Conservation (phyloP, 1,140 invertebrate genomes). For the Tetragnatha versicolor region DNA sequence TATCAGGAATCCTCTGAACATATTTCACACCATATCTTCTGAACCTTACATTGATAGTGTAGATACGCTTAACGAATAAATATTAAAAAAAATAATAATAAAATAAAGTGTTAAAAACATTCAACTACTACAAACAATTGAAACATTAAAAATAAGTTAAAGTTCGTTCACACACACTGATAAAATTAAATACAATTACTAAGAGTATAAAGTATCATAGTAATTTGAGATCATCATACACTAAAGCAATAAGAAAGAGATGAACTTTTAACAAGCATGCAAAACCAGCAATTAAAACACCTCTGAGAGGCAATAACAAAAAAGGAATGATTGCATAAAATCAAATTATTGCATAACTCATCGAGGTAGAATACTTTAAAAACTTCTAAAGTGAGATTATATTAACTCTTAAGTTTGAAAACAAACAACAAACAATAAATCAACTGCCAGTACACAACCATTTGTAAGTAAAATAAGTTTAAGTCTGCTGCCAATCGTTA, state of each 20-base stretch:
- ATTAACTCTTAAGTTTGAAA: constrained; percentile 34
- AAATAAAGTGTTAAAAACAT: constrained; percentile 45
- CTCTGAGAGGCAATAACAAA: constrained; percentile 14
- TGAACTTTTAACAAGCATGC: constrained; percentile 25
- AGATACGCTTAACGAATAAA: constrained; percentile 15
- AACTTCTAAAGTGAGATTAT: constrained; percentile 32
- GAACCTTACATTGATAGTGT: constrained; percentile 9
- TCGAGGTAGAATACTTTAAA: constrained; percentile 50
- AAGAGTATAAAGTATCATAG: constrained; percentile 40
- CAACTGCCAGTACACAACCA: constrained; percentile 54
- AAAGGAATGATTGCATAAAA: constrained; percentile 56
- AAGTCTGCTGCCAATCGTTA: constrained; percentile 52
- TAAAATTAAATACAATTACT: constrained; percentile 48
- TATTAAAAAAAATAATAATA: constrained; percentile 28
- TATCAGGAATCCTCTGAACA: constrained; percentile 8
- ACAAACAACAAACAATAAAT: constrained; percentile 54
- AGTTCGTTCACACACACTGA: constrained; percentile 12
- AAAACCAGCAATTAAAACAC: constrained; percentile 46
- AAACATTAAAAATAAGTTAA: constrained; percentile 52
- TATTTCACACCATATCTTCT: constrained; percentile 4
- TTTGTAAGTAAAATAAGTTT: constrained; percentile 49
- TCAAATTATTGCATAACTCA: constrained; percentile 48
- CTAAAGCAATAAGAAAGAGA: constrained; percentile 31
- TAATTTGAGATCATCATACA: constrained; percentile 46
- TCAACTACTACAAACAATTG: constrained; percentile 42